phyloP scores from a whole-genome alignment of 2,113 vertebrate genomes.

The Peromyscus maniculatus region DNA sequence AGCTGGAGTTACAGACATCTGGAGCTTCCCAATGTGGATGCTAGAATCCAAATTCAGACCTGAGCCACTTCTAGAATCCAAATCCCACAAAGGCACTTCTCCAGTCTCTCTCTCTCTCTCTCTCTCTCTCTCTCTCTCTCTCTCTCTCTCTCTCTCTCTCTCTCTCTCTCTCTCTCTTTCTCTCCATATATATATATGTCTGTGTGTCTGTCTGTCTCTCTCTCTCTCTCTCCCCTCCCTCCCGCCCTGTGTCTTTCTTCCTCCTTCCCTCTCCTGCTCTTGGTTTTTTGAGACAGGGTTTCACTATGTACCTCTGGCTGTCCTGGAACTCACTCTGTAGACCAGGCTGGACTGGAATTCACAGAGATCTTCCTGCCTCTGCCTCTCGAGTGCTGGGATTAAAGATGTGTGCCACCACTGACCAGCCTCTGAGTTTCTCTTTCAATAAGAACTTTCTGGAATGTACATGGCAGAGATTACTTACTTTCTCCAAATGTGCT shows the following conservation, averaged over 20 bases:
- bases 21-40: not conserved
- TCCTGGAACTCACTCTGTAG: not conserved
- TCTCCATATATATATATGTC: too few relatives aligned
- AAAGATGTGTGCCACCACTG: not conserved
- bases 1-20: not conserved
- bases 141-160: not conserved
- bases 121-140: not conserved
- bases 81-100: not conserved
- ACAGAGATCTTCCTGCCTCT: not conserved
- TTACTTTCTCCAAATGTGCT: conserved; percentile 96
- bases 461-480: not conserved
- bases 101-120: not conserved
- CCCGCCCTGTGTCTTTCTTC: not conserved
- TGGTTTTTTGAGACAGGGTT: not conserved
- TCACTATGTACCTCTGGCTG: not conserved
- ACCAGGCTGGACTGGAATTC: not conserved
- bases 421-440: not conserved
- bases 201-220: not conserved
- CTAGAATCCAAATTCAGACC: not conserved
- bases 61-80: not conserved
- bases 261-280: not conserved
- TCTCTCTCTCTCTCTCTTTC: not conserved
- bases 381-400: not conserved
- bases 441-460: not conserved
- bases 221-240: not conserved